Conservation (phyloP, 2,113 vertebrate species). For the human region DNA sequence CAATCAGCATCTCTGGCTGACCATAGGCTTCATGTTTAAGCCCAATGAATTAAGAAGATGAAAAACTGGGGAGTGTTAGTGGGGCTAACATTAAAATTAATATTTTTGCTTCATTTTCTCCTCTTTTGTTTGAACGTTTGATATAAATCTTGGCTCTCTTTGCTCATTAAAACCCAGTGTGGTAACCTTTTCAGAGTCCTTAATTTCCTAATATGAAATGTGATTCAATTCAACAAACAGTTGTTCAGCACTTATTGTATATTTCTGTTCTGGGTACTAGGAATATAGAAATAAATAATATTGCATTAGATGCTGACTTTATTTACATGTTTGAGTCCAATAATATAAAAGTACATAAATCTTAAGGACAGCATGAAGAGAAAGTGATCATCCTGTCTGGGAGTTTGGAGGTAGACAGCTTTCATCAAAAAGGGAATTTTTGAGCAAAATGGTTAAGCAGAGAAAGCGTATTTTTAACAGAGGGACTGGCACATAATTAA, state of each 20-base stretch:
- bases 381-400: not conserved
- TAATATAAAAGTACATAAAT: not conserved
- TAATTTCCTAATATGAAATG: constrained; percentile 22
- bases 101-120: not conserved
- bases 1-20: not conserved
- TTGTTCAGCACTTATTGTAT: not conserved
- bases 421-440: not conserved
- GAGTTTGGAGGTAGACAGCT: not conserved
- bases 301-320: not conserved
- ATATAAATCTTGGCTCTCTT: not conserved
- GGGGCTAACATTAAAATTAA: not conserved
- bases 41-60: not conserved
- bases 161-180: not conserved
- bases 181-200: not conserved
- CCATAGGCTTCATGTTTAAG: not conserved
- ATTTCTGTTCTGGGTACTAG: not conserved
- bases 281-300: not conserved
- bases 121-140: not conserved
- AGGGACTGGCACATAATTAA: not conserved
- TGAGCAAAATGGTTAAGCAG: not conserved
- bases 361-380: not conserved
- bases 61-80: not conserved
- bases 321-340: not conserved
- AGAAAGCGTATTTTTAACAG: not conserved
- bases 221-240: not conserved